phyloP scores from a whole-genome alignment of 2,888 invertebrate genomes.

The Ormyrus labotus region DNA sequence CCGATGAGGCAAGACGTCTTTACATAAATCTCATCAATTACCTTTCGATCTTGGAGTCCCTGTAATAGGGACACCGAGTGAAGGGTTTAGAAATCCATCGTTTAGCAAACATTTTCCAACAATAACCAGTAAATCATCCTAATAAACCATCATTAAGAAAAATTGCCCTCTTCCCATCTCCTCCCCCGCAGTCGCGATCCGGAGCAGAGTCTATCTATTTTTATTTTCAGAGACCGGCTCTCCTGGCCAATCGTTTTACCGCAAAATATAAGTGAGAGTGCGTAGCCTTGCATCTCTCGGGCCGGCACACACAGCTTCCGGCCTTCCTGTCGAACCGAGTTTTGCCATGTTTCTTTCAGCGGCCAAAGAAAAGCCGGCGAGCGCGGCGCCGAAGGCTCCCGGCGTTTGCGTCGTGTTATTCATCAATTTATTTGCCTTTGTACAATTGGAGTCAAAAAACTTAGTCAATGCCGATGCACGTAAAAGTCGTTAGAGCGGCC shows the following conservation, averaged over 20 bases:
- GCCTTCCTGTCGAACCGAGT: slow-evolving; percentile 35
- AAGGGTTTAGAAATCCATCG: background rate
- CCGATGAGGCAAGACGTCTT: too few relatives aligned
- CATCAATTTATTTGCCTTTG: slow-evolving; percentile 29
- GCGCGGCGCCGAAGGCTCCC: slow-evolving; percentile 28
- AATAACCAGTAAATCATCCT: too few relatives aligned
- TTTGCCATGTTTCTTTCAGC: background rate
- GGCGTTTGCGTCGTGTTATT: background rate
- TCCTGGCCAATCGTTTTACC: too few relatives aligned
- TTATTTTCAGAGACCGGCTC: slow-evolving; percentile 27
- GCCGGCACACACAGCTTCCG: slow-evolving; percentile 42
- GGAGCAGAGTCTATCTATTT: too few relatives aligned
- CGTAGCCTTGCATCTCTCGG: slow-evolving; percentile 36
- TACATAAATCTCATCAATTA: too few relatives aligned
- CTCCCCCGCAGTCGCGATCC: too few relatives aligned
- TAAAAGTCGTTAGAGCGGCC: background rate
- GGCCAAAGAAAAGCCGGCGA: slow-evolving; percentile 21
- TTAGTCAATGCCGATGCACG: slow-evolving; percentile 25
- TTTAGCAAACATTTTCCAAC: too few relatives aligned
- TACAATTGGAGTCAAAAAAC: slow-evolving; percentile 48
- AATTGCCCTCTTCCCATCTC: too few relatives aligned
- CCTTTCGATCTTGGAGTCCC: too few relatives aligned
- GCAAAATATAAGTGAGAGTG: slow-evolving; percentile 3
- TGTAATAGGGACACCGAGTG: background rate
- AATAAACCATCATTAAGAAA: too few relatives aligned